A percentile compares a stretch with the other conserved stretches of the same genome.
Conservation (phyloP, 2,888 invertebrate genomes). For the Byasa hedistus region DNA sequence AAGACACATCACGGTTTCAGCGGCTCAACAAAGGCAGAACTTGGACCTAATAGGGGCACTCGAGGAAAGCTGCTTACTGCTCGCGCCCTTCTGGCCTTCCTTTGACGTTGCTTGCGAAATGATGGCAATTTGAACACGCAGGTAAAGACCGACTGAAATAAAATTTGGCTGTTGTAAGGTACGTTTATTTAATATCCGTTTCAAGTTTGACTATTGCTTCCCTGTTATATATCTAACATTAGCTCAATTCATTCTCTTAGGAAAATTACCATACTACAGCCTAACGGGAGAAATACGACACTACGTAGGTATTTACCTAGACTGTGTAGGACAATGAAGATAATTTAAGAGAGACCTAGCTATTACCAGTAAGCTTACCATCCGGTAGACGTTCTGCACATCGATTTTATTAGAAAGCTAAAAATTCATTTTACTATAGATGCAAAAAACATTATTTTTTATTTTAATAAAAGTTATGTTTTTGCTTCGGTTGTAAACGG, state of each 20-base stretch:
- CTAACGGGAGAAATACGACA: no score
- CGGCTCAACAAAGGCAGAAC: slow-evolving; percentile 65
- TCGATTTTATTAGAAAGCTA: neutral
- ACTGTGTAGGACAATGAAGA: neutral
- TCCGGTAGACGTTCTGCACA: neutral
- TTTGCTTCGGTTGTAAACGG: slow-evolving; percentile 12
- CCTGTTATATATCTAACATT: neutral
- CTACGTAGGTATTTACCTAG: neutral
- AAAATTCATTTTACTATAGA: neutral
- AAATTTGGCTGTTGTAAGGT: slow-evolving; percentile 23
- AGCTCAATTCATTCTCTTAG: neutral
- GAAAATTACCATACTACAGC: neutral
- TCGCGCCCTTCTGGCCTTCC: slow-evolving; percentile 53
- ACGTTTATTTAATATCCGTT: slow-evolving; percentile 26
- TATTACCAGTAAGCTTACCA: neutral
- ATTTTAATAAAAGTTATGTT: slow-evolving; percentile 3
- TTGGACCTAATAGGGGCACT: slow-evolving; percentile 73
- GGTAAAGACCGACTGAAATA: slow-evolving; percentile 35
- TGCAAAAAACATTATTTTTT: neutral
- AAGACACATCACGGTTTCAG: slow-evolving; percentile 64
- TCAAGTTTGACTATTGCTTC: slow-evolving; percentile 2
- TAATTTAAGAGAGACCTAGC: no score
- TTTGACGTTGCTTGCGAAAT: slow-evolving; percentile 61
- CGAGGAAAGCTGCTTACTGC: slow-evolving; percentile 50
- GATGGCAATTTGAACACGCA: slow-evolving; percentile 67